phyloP scores from a whole-genome alignment of 2,113 vertebrate species.

The Oncorhynchus masou region DNA sequence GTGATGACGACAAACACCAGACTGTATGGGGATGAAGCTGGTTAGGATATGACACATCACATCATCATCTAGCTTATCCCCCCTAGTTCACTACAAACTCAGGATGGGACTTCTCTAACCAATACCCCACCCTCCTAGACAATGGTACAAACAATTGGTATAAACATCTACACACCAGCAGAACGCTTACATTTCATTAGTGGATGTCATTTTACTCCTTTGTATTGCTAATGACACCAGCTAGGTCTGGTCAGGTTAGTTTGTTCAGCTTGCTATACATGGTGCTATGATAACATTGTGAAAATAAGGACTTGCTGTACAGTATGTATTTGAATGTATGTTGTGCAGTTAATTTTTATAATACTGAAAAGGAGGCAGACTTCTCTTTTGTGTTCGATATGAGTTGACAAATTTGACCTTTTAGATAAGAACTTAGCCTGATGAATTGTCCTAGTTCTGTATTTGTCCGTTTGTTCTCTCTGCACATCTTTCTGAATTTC shows the following conservation, averaged over 20 bases:
- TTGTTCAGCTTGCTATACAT: constrained; percentile 64
- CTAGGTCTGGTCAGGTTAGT: constrained; percentile 50
- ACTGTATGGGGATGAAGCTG: not conserved
- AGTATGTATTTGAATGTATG: constrained; percentile 79
- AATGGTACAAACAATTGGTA: constrained; percentile 16
- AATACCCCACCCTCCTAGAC: constrained; percentile 16
- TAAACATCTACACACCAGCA: constrained; percentile 30
- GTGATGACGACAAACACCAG: constrained; percentile 5
- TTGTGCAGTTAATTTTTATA: constrained; percentile 79
- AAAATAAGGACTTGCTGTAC: constrained; percentile 66
- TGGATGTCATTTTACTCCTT: constrained; percentile 48
- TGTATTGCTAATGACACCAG: constrained; percentile 44
- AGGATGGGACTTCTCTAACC: constrained; percentile 22
- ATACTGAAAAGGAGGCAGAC: constrained; percentile 60
- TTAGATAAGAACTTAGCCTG: constrained; percentile 47
- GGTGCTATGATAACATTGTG: constrained; percentile 72
- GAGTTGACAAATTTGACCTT: constrained; percentile 38
- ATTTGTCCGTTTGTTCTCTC: constrained; percentile 11
- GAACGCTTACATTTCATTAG: constrained; percentile 28
- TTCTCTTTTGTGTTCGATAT: constrained; percentile 50
- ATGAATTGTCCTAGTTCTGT: constrained; percentile 34
- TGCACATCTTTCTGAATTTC: constrained; percentile 2
- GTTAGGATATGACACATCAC: not conserved
- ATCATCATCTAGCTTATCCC: not conserved
- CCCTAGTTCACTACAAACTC: constrained; percentile 5